Evolutionary conservation across 2,797 vertebrate species (phyloP).

Genomic region (Lutjanus argentimaculatus): DNA sequence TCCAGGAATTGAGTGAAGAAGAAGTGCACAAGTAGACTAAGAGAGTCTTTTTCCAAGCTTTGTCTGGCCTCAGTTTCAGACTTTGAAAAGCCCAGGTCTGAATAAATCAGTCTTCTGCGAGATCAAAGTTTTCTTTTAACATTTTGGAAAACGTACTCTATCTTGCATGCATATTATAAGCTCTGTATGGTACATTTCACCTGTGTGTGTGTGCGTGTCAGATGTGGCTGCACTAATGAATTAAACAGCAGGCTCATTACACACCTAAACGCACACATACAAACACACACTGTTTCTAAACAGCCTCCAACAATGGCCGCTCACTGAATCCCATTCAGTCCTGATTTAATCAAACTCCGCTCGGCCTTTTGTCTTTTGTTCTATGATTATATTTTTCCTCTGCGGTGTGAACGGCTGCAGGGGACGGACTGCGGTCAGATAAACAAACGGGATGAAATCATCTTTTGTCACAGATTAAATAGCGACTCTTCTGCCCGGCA

Average conservation of each 20-base stretch:
- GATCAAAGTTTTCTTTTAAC: neutral
- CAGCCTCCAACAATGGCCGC: slow-evolving; percentile 74
- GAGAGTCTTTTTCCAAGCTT: no score
- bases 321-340: slow-evolving; percentile 69
- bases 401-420: slow-evolving; percentile 61
- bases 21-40: no score
- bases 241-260: slow-evolving; percentile 74
- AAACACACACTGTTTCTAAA: slow-evolving; percentile 49
- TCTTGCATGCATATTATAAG: neutral
- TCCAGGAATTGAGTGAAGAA: no score
- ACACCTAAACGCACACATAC: slow-evolving; percentile 55
- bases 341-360: slow-evolving; percentile 80
- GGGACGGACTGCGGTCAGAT: slow-evolving; percentile 63
- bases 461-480: slow-evolving; percentile 76
- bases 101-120: no score
- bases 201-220: slow-evolving; percentile 22
- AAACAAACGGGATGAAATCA: slow-evolving; percentile 75
- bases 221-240: slow-evolving; percentile 66
- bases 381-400: slow-evolving; percentile 63
- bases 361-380: slow-evolving; percentile 71
- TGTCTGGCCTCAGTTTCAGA: no score
- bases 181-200: slow-evolving; percentile 17
- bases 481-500: slow-evolving; percentile 30
- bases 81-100: no score
- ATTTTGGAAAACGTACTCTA: neutral